Evolutionary conservation across 2,797 vertebrate genomes (phyloP), one percentile per base, ranked within the genome.

Genomic region (Mus caroli): DNA sequence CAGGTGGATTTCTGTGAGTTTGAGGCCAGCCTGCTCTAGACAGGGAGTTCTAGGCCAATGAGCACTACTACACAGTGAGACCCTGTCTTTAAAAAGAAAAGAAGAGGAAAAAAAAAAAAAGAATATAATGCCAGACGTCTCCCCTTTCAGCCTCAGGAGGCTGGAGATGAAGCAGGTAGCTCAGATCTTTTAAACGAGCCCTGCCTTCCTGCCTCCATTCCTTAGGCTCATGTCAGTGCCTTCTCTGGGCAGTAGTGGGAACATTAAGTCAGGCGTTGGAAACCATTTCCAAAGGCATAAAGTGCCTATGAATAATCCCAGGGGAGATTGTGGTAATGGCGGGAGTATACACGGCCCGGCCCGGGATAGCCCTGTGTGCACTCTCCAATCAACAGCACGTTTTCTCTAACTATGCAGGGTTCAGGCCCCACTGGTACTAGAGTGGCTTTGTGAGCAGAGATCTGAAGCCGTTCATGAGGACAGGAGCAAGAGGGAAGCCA

Each of bases 191-290:
- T 90, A 58, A 90, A 75, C 52, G 40, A 13, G 73, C 28, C 80
- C 82, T 88, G 91, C 85, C 88, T 95, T 24, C 80, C 82, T 88
- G 91, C 85, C 88, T 95, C 82, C 34, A 92, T 54, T 95, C 96
- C 86, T 22, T 46, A 82, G 92, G 67, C 24, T 89, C 86, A 79
- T 83, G 88, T 54, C 67, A 76, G 82, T 89, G 94, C 58, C 73
- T 82, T 58, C 20, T 90, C 60, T 58, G 54, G 31, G 43, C 56
- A 56, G 92, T 11, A 54, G 67, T 8, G 13, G 75, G 78, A 88
- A 40, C 0, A 0, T 28, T 88, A 87, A 91, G 54, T 60, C 58
- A 75, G 34, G 92, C 69, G n/a, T 76, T 56, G 67, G 87, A 96
- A 93, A 94, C 88, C 34, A 31, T 91, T 91, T 96, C 88, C 88